Evolutionary conservation across 2,888 invertebrate genomes (phyloP).

Genomic region (Exocentrus adspersus): DNA sequence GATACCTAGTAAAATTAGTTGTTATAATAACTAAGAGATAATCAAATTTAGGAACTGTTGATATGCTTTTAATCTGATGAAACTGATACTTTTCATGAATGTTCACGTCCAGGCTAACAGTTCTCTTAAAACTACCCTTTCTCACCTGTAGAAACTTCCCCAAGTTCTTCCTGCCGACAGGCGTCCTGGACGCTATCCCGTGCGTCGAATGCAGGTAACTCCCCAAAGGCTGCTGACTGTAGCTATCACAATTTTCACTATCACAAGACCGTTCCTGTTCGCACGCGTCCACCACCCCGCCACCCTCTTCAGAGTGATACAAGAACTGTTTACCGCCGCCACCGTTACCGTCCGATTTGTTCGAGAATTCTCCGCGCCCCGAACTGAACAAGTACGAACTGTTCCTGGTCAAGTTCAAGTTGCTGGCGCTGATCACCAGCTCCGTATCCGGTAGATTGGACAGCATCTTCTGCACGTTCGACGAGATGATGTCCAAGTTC

Average conservation of each 20-base stretch:
- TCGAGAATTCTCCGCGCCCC: conserved; percentile 37
- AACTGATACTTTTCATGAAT: too few species aligned
- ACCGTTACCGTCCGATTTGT: conserved; percentile 26
- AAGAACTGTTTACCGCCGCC: conserved; percentile 38
- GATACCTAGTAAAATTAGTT: too few species aligned
- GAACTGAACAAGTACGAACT: conserved; percentile 49
- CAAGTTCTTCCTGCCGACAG: conserved; percentile 59
- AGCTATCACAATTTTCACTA: conserved; percentile 47
- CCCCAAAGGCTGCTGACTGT: conserved; percentile 57
- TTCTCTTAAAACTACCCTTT: too few species aligned
- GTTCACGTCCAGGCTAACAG: too few species aligned
- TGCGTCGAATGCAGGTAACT: conserved; percentile 60
- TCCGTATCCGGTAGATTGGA: conserved; percentile 65
- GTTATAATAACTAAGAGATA: too few species aligned
- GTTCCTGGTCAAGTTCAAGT: conserved; percentile 51
- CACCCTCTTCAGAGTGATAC: conserved; percentile 37
- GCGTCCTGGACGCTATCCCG: conserved; percentile 61
- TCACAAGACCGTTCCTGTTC: conserved; percentile 35
- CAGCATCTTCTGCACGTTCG: conserved; percentile 68
- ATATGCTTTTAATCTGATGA: too few species aligned
- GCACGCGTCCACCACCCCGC: conserved; percentile 16
- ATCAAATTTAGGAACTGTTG: too few species aligned
- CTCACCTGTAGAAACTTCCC: conserved; percentile 61
- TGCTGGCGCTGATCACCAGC: conserved; percentile 55
- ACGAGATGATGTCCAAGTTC: conserved; percentile 61